Conservation (phyloP, 2,888 invertebrate genomes). For the Chrysolina americana region DNA sequence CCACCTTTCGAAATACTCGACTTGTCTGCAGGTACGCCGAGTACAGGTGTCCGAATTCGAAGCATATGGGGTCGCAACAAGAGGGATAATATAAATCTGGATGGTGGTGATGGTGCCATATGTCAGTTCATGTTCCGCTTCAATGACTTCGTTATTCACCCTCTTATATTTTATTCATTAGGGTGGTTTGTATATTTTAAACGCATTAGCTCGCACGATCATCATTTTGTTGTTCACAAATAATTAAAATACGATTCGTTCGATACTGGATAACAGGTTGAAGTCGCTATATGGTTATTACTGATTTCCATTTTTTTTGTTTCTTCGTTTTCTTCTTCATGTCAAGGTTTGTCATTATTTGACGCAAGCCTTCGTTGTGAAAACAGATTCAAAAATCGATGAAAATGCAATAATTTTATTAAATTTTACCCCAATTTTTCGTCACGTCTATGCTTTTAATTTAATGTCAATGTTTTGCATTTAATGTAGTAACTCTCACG, state of each 20-base stretch:
- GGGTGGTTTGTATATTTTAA: conserved; percentile 54
- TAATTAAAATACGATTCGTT: conserved; percentile 31
- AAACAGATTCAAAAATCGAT: no score
- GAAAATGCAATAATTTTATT: no score
- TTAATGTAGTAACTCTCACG: no score
- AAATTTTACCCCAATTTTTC: no score
- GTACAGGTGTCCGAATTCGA: conserved; percentile 55
- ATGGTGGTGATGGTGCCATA: conserved; percentile 61
- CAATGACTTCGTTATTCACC: conserved; percentile 60
- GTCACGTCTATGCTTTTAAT: no score
- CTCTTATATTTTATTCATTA: conserved; percentile 54
- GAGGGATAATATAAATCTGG: conserved; percentile 59
- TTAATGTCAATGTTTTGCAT: no score
- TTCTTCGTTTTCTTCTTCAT: no score
- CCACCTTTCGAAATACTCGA: conserved; percentile 23
- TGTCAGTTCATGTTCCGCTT: conserved; percentile 60
- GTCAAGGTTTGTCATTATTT: no score
- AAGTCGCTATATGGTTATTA: not conserved
- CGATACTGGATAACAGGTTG: conserved; percentile 2
- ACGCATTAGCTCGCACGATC: conserved; percentile 48
- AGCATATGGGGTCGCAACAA: conserved; percentile 53
- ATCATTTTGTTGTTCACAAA: conserved; percentile 29
- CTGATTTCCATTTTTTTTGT: no score
- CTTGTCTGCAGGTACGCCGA: conserved; percentile 41
- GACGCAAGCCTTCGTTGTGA: no score